These are phyloP conservation scores for Mormyrops boulengeri DNA, from an alignment of 2,797 vertebrate species.

Conservation along the genomic window DNA sequence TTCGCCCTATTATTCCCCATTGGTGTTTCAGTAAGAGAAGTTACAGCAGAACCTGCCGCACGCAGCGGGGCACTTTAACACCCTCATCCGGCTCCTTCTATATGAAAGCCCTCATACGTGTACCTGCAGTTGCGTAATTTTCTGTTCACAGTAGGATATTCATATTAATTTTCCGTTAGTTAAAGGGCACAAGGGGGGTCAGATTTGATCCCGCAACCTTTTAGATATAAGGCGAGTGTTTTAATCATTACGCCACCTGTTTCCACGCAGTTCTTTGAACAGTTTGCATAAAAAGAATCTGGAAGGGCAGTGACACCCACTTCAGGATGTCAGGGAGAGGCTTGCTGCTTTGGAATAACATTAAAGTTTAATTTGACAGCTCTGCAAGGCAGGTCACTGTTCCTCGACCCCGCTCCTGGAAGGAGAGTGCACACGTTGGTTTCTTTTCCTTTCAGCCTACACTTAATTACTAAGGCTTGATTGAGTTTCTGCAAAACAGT, in stretches of 20 bases:
- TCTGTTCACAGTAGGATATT: not conserved
- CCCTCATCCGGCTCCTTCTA: not conserved
- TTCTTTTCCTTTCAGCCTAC: not conserved
- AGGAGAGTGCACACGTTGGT: not conserved
- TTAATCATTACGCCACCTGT: slow-evolving; percentile 2
- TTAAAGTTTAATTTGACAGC: slow-evolving; percentile 27
- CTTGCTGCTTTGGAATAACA: slow-evolving; percentile 12
- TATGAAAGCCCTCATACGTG: not conserved
- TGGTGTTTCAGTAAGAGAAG: not conserved
- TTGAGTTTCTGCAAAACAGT: not conserved
- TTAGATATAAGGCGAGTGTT: not conserved
- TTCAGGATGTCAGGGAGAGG: not conserved
- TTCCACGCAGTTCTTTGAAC: not conserved
- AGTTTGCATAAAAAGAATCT: not conserved
- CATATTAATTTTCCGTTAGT: slow-evolving; percentile 7
- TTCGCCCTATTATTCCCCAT: not conserved
- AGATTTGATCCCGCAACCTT: not conserved
- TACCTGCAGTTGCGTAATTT: not conserved
- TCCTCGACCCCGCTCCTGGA: not conserved
- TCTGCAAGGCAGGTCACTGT: slow-evolving; percentile 9
- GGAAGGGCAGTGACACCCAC: not conserved
- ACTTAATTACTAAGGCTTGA: not conserved
- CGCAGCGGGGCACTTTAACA: not conserved
- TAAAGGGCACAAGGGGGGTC: not conserved
- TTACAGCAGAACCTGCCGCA: not conserved